Percentiles rank a stretch among this genome's conserved stretches.
phyloP scores from a whole-genome alignment of 2,888 invertebrate genomes.

The Sphaeridia pumilis region DNA sequence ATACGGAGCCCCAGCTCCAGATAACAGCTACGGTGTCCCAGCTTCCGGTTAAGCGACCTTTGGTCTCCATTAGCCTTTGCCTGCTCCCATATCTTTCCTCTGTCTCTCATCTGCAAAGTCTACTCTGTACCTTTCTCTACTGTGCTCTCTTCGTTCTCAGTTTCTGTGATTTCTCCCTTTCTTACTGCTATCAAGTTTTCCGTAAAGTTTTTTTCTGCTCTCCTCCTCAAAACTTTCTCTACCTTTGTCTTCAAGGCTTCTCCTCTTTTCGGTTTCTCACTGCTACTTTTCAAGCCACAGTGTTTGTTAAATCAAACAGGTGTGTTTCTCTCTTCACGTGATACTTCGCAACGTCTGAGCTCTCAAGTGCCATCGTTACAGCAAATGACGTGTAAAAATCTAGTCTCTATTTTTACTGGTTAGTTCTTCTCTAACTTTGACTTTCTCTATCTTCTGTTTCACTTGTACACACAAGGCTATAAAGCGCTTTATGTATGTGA shows the following conservation, averaged over 20 bases:
- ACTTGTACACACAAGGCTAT: too few species aligned
- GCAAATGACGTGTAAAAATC: slow-evolving; percentile 9
- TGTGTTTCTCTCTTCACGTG: slow-evolving; percentile 1
- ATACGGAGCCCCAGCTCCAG: slow-evolving; percentile 15
- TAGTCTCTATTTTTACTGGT: slow-evolving; percentile 9
- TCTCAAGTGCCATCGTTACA: too few species aligned
- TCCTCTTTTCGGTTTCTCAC: not conserved
- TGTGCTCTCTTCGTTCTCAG: slow-evolving; percentile 4
- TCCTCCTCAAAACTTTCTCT: not conserved
- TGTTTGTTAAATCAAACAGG: not conserved
- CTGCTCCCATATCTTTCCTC: not conserved
- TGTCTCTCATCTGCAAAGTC: not conserved
- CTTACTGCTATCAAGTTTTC: too few species aligned
- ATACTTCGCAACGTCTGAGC: too few species aligned
- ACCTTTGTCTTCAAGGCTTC: not conserved
- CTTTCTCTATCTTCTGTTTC: not conserved
- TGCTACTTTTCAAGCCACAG: not conserved
- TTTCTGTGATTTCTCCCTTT: slow-evolving; percentile 2
- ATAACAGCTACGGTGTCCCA: slow-evolving; percentile 2
- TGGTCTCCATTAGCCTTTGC: not conserved
- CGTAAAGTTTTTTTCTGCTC: not conserved
- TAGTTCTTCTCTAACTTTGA: not conserved
- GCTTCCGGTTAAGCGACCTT: slow-evolving; percentile 1
- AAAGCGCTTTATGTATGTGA: too few species aligned
- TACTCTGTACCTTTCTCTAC: not conserved